Conservation (phyloP, 2,888 invertebrate genomes). For the Plagodis dolabraria region DNA sequence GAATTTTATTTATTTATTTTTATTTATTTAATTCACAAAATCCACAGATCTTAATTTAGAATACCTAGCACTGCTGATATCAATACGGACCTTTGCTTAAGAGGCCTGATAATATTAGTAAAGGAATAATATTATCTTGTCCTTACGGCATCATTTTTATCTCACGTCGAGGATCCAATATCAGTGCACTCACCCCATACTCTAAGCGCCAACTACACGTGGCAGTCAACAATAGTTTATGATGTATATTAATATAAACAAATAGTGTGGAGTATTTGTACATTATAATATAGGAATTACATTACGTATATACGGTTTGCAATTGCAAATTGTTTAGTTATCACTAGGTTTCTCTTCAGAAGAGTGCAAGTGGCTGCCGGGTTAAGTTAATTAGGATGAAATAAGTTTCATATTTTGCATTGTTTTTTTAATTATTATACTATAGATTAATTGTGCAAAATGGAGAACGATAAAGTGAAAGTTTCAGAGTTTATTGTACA, state of each 20-base stretch:
- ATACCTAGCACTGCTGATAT: no score
- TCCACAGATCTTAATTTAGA: no score
- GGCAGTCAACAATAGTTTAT: constrained; percentile 13
- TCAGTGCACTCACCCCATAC: background rate
- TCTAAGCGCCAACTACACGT: constrained; percentile 10
- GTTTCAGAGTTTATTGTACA: constrained; percentile 58
- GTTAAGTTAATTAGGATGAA: no score
- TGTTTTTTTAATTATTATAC: background rate
- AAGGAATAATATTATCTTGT: no score
- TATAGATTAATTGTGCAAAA: constrained; percentile 28
- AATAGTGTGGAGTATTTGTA: background rate
- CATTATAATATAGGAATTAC: constrained; percentile 23
- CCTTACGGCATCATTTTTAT: no score
- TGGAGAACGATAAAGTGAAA: constrained; percentile 52
- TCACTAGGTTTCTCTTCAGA: background rate
- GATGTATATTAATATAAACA: constrained; percentile 1
- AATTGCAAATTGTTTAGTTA: constrained; percentile 9
- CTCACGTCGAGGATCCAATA: background rate
- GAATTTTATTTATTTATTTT: no score
- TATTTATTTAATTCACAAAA: no score
- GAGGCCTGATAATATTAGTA: no score
- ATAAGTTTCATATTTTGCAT: background rate
- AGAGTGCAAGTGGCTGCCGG: background rate
- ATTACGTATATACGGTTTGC: constrained; percentile 1
- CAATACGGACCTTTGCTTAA: no score